Percentiles rank a stretch among this genome's conserved stretches.
phyloP scores from a whole-genome alignment of 1,140 invertebrate species.

The Lithobius niger region DNA sequence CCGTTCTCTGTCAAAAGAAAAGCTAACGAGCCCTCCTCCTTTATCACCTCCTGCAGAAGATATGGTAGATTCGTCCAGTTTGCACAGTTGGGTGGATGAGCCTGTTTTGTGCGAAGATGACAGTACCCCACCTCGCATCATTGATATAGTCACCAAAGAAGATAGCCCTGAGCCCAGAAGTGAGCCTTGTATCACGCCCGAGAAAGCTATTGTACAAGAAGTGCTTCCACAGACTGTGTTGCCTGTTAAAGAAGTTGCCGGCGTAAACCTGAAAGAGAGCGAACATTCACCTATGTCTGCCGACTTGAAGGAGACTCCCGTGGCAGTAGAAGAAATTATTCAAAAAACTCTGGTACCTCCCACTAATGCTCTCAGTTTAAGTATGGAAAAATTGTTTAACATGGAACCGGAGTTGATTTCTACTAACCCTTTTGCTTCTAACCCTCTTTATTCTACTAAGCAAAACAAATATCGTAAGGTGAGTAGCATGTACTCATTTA shows the following conservation, averaged over 20 bases:
- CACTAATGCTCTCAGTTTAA: not conserved
- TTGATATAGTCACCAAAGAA: slow-evolving; percentile 17
- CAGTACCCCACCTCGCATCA: slow-evolving; percentile 12
- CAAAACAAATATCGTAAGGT: not conserved
- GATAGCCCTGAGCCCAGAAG: slow-evolving; percentile 12
- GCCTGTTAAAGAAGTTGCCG: slow-evolving; percentile 14
- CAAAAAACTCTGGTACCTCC: not conserved
- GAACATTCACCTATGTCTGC: slow-evolving; percentile 13
- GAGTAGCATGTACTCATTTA: too few species aligned
- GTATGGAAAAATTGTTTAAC: not conserved
- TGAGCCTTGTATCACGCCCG: slow-evolving; percentile 14
- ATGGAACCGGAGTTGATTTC: not conserved
- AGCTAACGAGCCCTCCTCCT: too few species aligned
- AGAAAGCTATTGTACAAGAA: slow-evolving; percentile 12
- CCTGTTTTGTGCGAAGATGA: slow-evolving; percentile 15
- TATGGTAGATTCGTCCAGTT: not conserved
- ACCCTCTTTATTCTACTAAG: not conserved
- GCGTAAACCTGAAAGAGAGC: slow-evolving; percentile 16
- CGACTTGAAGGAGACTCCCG: too few species aligned
- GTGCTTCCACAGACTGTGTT: slow-evolving; percentile 6
- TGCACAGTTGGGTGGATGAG: not conserved
- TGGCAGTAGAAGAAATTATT: not conserved
- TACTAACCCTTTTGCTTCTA: not conserved
- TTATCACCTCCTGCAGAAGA: too few species aligned
- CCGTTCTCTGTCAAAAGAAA: not conserved